Evolutionary conservation across 2,797 vertebrate genomes (phyloP).

Genomic region (Rachycentron canadum): DNA sequence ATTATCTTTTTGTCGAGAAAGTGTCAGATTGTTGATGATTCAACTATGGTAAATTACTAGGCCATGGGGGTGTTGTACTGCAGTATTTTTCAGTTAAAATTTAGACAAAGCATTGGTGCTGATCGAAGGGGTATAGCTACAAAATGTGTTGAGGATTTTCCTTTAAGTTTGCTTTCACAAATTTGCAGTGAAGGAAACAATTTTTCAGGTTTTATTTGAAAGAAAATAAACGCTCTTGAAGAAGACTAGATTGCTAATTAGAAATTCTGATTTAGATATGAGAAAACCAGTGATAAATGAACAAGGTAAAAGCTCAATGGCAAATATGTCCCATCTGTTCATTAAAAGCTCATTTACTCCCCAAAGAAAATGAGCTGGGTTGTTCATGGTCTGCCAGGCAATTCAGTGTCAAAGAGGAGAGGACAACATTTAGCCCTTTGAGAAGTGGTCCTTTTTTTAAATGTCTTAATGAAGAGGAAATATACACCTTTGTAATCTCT

Average conservation of each 20-base stretch:
- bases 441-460: slow-evolving; percentile 39
- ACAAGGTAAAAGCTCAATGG: slow-evolving; percentile 51
- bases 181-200: background rate
- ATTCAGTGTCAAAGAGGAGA: slow-evolving; percentile 48
- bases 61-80: background rate
- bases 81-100: background rate
- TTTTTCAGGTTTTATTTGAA: background rate
- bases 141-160: background rate
- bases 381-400: slow-evolving; percentile 52
- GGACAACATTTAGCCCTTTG: slow-evolving; percentile 38
- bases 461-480: slow-evolving; percentile 57
- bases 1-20: background rate
- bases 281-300: slow-evolving; percentile 35
- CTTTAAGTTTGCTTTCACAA: background rate
- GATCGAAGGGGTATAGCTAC: background rate
- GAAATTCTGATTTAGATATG: slow-evolving; percentile 1
- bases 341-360: slow-evolving; percentile 65
- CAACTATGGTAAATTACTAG: background rate
- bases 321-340: slow-evolving; percentile 57
- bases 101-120: background rate
- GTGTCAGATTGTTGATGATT: slow-evolving; percentile 25
- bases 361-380: slow-evolving; percentile 52
- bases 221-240: background rate
- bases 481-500: slow-evolving; percentile 31
- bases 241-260: background rate